Evolutionary conservation across 1,140 invertebrate species (phyloP), one percentile per base, ranked within the genome.

Genomic region (Brachionus koreanus): DNA sequence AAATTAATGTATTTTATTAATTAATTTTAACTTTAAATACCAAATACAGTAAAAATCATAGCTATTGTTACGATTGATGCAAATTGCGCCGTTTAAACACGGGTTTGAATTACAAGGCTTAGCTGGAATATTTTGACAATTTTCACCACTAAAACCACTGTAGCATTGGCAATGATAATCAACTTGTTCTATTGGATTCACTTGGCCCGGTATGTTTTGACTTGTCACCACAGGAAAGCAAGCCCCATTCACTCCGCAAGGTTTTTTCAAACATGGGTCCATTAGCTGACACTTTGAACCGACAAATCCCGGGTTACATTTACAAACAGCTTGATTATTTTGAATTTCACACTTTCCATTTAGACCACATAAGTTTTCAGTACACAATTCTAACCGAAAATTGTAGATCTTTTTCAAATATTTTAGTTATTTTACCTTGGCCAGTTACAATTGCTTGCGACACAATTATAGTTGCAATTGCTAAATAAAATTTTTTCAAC

Each of bases 151-250:
- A 61, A 79, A 79, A n/a, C 76, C 76, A 43, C 76, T 79, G 37
- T 79, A 79, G 25, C 76, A 79, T 79, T 79, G 76, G n/a, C 76
- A 79, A 65, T 79, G 76, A 65, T 61, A 79, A 65, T 13, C 29
- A 42, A 43, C 49, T 65, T 79, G 76, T 16, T 79, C 76, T 29
- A 79, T n/a, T n/a, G 61, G 61, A 46, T 74, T 74, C 3, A 65
- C 13, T 43, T 79, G 76, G 13, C 76, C 76, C 25, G 76, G 76
- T 25, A 61, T 37, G 37, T 12, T 79, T 37, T 61, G 76, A 35
- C 10, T 61, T 33, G 23, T 61, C 9, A 79, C 25, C 23, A 79
- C 49, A 42, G 76, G 76, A 65, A 79, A 79, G 16, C 76, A 79
- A 43, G 76, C 76, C 19, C 76, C 76, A 42, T 79, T 79, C 0